Evolutionary conservation across 2,888 invertebrate genomes (phyloP).

Genomic region (Timema podura): DNA sequence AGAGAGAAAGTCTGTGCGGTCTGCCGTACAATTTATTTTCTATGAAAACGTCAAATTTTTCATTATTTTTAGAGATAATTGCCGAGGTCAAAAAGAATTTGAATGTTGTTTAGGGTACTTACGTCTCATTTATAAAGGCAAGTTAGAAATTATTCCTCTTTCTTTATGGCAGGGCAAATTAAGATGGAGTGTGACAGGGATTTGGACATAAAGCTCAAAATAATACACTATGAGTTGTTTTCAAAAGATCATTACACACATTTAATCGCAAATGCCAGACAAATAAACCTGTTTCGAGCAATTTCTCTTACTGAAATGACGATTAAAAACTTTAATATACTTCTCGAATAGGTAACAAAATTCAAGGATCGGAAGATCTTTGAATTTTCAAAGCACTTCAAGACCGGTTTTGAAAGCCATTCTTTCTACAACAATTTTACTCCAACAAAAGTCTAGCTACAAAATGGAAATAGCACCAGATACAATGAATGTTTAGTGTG

Average conservation of each 20-base stretch:
- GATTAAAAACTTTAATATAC: constrained; percentile 1
- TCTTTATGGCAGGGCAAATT: background rate
- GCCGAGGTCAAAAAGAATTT: background rate
- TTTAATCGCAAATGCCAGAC: too few species aligned
- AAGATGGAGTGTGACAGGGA: constrained; percentile 12
- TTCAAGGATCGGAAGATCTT: constrained; percentile 13
- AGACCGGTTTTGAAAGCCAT: constrained; percentile 7
- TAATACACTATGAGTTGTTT: background rate
- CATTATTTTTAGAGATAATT: background rate
- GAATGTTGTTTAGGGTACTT: constrained; percentile 6
- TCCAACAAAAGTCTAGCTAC: constrained; percentile 6
- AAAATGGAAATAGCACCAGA: constrained; percentile 4
- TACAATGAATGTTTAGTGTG: too few species aligned
- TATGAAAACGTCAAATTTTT: constrained; percentile 4
- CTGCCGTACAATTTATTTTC: too few species aligned
- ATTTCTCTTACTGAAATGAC: background rate
- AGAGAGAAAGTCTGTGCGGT: too few species aligned
- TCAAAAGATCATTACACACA: background rate
- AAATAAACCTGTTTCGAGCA: constrained; percentile 6
- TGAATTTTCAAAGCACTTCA: constrained; percentile 15
- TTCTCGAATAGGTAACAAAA: background rate
- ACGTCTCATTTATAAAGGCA: background rate
- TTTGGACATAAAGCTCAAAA: constrained; percentile 11
- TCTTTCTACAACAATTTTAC: background rate
- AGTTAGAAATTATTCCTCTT: background rate